A percentile compares a stretch with the other conserved stretches of the same genome.
Conservation (phyloP, 1,140 invertebrate genomes). For the Cryptotermes secundus region DNA sequence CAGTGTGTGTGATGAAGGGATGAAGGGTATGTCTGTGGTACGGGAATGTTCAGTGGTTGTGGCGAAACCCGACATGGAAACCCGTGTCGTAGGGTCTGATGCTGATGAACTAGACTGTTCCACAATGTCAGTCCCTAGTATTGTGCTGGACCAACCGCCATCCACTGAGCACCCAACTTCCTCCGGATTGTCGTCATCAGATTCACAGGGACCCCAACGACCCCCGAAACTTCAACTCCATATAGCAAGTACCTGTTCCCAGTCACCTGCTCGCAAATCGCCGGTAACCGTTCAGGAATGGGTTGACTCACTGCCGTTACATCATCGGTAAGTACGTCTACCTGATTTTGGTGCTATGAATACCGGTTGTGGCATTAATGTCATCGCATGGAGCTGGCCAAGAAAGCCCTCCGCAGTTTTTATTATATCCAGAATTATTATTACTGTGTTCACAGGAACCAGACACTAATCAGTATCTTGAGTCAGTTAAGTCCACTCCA, state of each 20-base stretch:
- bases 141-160: background rate
- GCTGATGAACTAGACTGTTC: background rate
- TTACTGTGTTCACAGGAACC: too few relatives aligned
- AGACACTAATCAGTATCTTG: too few relatives aligned
- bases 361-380: background rate
- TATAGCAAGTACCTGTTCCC: background rate
- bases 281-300: conserved; percentile 46
- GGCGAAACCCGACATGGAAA: background rate
- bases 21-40: background rate
- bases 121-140: background rate
- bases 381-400: background rate
- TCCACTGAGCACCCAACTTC: background rate
- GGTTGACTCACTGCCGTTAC: conserved; percentile 44
- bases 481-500: too few relatives aligned
- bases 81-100: background rate
- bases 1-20: background rate
- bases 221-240: background rate
- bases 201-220: background rate
- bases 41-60: background rate
- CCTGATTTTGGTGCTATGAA: background rate
- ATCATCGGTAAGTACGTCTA: background rate
- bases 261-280: conserved; percentile 37
- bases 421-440: too few relatives aligned
- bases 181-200: background rate
- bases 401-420: too few relatives aligned